Percentiles rank a stretch among this genome's conserved stretches.
Evolutionary conservation across 2,113 vertebrate genomes (phyloP).

Genomic region (Cyanoderma ruficeps): DNA sequence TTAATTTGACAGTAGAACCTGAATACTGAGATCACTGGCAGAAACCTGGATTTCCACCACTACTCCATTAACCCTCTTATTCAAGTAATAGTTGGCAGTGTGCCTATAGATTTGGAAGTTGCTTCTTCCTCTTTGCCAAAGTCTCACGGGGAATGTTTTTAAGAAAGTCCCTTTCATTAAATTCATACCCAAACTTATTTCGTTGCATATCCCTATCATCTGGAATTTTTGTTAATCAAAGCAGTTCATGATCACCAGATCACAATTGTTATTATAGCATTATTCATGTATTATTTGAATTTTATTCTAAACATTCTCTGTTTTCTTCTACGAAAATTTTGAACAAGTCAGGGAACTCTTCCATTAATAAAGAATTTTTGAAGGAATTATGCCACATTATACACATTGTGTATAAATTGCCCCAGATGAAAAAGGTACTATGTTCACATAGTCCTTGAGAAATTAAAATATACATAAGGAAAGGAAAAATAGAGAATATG

Average conservation of each 20-base stretch:
- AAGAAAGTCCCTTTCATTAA: neutral
- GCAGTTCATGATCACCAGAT: neutral
- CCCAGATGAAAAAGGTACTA: neutral
- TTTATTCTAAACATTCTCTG: neutral
- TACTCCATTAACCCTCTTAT: neutral
- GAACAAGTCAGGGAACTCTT: neutral
- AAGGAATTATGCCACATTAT: neutral
- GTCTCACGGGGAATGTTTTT: neutral
- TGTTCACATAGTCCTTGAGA: neutral
- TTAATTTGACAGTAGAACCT: neutral
- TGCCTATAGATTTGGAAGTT: neutral
- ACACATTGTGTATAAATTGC: neutral
- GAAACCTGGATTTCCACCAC: neutral
- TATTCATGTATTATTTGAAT: neutral
- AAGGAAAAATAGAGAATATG: neutral
- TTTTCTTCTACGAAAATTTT: neutral
- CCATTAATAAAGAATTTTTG: neutral
- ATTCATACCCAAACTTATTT: neutral
- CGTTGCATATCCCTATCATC: accelerated
- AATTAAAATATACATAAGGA: neutral
- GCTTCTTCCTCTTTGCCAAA: neutral
- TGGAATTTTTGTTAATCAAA: neutral
- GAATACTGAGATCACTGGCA: neutral
- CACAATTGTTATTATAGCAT: neutral
- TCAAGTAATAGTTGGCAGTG: neutral